Percentiles rank a stretch among this genome's conserved stretches.
Evolutionary conservation across 92 coral and sea anemone species (phyloP).

Genomic region (Epizoanthus scotinus): DNA sequence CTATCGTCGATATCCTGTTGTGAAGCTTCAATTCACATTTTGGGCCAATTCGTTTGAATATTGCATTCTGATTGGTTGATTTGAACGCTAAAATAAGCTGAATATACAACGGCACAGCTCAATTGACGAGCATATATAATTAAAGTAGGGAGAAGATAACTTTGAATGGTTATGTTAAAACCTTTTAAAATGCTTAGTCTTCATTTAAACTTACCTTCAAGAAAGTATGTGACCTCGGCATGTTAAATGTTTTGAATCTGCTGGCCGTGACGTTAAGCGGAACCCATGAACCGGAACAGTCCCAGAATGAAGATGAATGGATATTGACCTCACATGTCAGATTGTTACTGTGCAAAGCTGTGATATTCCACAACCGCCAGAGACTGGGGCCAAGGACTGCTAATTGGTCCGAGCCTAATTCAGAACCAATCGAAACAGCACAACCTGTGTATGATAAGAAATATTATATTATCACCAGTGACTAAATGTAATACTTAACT

Average conservation of each 20-base stretch:
- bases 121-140: no score
- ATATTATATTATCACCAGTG: no score
- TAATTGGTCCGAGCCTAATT: not conserved
- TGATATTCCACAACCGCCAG: not conserved
- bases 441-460: not conserved
- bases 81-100: no score
- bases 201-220: not conserved
- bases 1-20: no score
- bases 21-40: no score
- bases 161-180: no score
- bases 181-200: not conserved
- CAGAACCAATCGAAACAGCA: not conserved
- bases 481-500: no score
- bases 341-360: not conserved
- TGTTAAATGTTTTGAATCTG: not conserved
- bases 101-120: no score
- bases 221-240: not conserved
- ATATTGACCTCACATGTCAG: constrained; percentile 1
- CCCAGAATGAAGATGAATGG: not conserved
- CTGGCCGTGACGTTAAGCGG: not conserved
- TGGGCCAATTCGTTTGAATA: no score
- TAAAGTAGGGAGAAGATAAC: no score
- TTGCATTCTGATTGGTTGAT: no score
- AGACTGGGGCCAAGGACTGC: constrained; percentile 11
- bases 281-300: constrained; percentile 23